These are phyloP conservation scores for Dendrocincla fuliginosa DNA, from an alignment of 2,797 vertebrate genomes.

Conservation along the genomic window DNA sequence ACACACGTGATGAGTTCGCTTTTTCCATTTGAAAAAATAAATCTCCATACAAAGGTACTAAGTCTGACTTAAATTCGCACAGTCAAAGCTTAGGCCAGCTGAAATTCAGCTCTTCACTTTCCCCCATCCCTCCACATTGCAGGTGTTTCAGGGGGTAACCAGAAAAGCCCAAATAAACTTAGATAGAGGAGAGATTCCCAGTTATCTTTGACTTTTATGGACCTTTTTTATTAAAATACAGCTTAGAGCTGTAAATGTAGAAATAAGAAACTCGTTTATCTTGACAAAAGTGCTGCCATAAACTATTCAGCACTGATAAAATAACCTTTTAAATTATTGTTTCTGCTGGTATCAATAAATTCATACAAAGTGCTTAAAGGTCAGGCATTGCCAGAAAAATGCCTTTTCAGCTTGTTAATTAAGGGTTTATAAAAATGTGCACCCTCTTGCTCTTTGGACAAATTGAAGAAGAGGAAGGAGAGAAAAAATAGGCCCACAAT, in stretches of 20 bases:
- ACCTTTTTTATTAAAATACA: constrained; percentile 65
- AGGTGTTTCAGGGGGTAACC: background rate
- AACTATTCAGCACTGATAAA: constrained; percentile 46
- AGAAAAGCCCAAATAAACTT: background rate
- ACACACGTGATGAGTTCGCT: background rate
- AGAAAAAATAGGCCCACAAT: background rate
- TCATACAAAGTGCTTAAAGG: constrained; percentile 59
- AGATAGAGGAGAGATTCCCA: constrained; percentile 12
- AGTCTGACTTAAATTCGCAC: background rate
- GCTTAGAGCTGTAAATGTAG: constrained; percentile 56
- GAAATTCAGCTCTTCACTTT: background rate
- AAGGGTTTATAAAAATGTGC: constrained; percentile 43
- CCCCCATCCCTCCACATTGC: background rate
- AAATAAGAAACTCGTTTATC: constrained; percentile 69
- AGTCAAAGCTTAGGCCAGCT: background rate
- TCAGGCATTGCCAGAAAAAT: constrained; percentile 56
- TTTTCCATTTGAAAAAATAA: background rate
- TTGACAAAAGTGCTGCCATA: constrained; percentile 43
- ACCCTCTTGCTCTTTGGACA: background rate
- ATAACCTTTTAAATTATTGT: constrained; percentile 62
- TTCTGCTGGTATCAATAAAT: constrained; percentile 65
- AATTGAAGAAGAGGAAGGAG: background rate
- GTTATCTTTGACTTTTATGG: constrained; percentile 66
- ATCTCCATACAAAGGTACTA: background rate
- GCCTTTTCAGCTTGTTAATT: constrained; percentile 63